These are phyloP conservation scores for Dromiciops gliroides DNA, from an alignment of 2,113 vertebrate genomes.

Conservation along the genomic window DNA sequence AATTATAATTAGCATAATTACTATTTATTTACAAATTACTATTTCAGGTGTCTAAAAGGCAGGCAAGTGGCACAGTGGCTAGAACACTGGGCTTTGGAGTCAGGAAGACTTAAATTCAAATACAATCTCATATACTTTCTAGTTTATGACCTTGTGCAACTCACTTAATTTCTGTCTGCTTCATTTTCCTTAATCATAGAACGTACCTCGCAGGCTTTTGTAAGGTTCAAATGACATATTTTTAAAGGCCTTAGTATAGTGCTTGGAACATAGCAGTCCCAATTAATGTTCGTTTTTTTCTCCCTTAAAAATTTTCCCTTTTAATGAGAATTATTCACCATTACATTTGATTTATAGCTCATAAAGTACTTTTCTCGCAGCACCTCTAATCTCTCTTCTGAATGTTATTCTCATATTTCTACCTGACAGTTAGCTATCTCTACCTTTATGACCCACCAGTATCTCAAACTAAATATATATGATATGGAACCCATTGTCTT, in stretches of 20 bases:
- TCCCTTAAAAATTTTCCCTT: background rate
- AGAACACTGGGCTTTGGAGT: background rate
- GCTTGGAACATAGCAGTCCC: background rate
- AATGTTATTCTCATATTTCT: background rate
- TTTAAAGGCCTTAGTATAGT: background rate
- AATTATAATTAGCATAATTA: background rate
- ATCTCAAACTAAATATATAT: background rate
- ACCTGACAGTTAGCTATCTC: background rate
- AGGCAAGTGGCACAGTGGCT: background rate
- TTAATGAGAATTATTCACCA: background rate
- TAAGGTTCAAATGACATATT: background rate
- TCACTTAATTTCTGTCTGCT: too few species aligned
- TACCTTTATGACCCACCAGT: background rate
- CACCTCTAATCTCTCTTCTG: background rate
- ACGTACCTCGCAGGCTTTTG: background rate
- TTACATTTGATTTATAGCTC: background rate
- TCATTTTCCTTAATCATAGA: background rate
- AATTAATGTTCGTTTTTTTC: background rate
- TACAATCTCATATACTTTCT: background rate
- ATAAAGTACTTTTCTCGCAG: background rate
- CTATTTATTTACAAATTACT: background rate
- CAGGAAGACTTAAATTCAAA: background rate
- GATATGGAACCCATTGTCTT: background rate
- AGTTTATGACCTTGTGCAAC: background rate
- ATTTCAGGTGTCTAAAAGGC: background rate